Evolutionary conservation across 1,140 invertebrate species (phyloP), one percentile per base, ranked within the genome.

Genomic region (Zeugodacus cucurbitae): DNA sequence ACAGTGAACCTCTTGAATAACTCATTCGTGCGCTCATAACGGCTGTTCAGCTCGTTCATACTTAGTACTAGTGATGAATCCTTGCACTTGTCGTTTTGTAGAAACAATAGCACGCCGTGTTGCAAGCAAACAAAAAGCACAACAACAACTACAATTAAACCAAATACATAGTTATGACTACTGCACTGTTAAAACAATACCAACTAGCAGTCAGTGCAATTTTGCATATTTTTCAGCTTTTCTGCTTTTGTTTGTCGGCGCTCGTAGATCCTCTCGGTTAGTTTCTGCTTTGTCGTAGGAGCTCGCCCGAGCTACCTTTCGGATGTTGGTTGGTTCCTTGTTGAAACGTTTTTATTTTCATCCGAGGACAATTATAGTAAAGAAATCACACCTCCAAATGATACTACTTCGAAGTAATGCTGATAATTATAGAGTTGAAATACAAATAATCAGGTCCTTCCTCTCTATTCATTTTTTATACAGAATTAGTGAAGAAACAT

Each of bases 81-180:
- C 64, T 67, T 67, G 64, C 64, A 67, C 64, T n/a, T 62, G 59
- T n/a, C 59, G 59, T 62, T 62, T 62, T 62, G 59, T n/a, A 67
- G 26, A 62, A 62, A 59, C 20, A 59, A 48, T 48, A 48, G 48
- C 10, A 48, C 48, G 14, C 7, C 58, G 58, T 6, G 58, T 32
- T 32, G 29, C 59, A 62, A 26, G 26, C n/a, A 8, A 62, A 26
- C 59, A 67, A 32, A 8, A 29, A 67, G 14, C 64, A 26, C 64
- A 67, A 67, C 64, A 67, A 67, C 22, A 62, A 26, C n/a, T n/a
- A 57, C 3, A 57, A 4, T 2, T 5, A n/a, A 62, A 62, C 14
- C 8, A 58, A n/a, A 54, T 54, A 54, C 11, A 54, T 54, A 54
- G 48, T 54, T 20, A 17, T 11, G 59, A 62, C 59, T 62, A 6